Conservation (phyloP, 2,113 vertebrate species). For the Psammodynastes pulverulentus region DNA sequence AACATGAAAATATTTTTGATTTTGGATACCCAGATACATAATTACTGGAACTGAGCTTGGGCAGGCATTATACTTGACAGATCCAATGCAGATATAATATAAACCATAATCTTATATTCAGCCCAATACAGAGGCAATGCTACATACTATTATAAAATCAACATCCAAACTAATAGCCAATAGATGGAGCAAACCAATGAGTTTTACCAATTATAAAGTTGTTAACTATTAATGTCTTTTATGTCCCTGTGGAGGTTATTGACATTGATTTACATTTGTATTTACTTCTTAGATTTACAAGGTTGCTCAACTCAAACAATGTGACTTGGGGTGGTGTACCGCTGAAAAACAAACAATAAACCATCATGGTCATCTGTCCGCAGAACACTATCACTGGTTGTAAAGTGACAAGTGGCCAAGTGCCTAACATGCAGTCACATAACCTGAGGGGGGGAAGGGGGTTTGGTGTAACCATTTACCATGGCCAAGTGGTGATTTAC, state of each 20-base stretch:
- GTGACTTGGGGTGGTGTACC: background rate
- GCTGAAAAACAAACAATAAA: background rate
- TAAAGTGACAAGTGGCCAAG: background rate
- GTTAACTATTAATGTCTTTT: background rate
- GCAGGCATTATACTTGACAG: background rate
- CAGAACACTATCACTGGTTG: background rate
- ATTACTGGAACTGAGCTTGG: background rate
- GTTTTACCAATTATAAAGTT: background rate
- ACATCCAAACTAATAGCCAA: background rate
- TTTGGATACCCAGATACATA: background rate
- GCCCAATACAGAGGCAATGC: background rate
- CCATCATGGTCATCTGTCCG: background rate
- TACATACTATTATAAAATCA: background rate
- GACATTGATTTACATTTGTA: background rate
- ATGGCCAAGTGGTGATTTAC: background rate
- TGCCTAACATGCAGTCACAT: background rate
- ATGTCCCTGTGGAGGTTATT: background rate
- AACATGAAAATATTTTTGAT: background rate
- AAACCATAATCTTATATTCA: background rate
- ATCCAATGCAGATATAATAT: too few relatives aligned
- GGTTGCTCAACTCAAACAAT: background rate
- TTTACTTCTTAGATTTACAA: background rate
- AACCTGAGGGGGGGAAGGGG: fast-evolving
- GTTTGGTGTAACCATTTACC: background rate
- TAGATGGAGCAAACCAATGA: background rate